These are phyloP conservation scores for Clitarchus hookeri DNA, from an alignment of 2,888 invertebrate species.

Conservation along the genomic window DNA sequence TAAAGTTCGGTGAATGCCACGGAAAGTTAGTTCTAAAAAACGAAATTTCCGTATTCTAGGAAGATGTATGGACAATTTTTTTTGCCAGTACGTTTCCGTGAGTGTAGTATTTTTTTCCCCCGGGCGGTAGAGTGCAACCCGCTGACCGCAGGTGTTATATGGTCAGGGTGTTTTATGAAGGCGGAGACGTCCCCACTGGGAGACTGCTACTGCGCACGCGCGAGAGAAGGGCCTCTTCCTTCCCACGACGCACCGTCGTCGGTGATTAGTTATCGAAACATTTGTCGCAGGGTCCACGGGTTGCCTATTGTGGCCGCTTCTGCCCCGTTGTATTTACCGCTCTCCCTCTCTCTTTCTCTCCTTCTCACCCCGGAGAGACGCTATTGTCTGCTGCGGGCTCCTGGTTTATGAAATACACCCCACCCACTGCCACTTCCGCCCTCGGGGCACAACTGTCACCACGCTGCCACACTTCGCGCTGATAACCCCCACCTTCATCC, in stretches of 20 bases:
- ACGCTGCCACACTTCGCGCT: constrained; percentile 21
- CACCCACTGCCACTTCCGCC: neutral
- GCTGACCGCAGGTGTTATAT: too few relatives aligned
- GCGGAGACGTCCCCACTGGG: neutral
- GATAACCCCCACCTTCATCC: neutral
- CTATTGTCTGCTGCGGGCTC: constrained; percentile 15
- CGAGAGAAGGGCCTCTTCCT: neutral
- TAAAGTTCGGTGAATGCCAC: too few relatives aligned
- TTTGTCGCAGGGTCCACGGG: neutral
- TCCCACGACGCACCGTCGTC: neutral
- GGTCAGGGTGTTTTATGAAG: neutral
- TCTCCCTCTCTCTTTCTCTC: neutral
- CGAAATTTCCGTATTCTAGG: too few relatives aligned
- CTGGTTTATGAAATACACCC: constrained; percentile 16
- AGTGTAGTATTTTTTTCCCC: too few relatives aligned
- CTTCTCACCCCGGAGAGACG: neutral
- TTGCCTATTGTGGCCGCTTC: too few relatives aligned
- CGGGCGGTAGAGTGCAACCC: too few relatives aligned
- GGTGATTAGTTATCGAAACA: constrained; percentile 12
- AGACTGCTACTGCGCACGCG: too few relatives aligned
- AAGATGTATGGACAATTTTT: too few relatives aligned
- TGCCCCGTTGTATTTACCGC: too few relatives aligned
- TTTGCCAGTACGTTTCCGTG: too few relatives aligned
- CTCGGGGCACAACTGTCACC: constrained; percentile 32
- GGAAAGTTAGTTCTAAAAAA: too few relatives aligned